Percentiles rank a stretch among this genome's conserved stretches.
phyloP scores from a whole-genome alignment of 2,888 invertebrate genomes.

The Diarsia rubi region DNA sequence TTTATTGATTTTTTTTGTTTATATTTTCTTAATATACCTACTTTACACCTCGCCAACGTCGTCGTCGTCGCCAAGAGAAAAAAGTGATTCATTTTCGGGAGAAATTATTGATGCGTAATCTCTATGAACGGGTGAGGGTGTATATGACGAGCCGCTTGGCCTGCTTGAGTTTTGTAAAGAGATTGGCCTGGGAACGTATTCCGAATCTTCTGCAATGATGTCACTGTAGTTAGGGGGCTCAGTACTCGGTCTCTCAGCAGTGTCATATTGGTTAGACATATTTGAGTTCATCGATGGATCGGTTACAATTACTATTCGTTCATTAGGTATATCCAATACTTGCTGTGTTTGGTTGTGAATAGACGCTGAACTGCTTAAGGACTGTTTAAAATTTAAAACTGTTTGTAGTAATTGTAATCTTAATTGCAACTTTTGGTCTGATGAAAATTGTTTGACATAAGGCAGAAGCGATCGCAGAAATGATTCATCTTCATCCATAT shows the following conservation, averaged over 20 bases:
- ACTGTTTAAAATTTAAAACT: conserved; percentile 49
- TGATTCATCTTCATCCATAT: conserved; percentile 48
- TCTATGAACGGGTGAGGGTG: conserved; percentile 44
- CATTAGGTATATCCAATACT: conserved; percentile 47
- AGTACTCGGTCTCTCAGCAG: conserved; percentile 44
- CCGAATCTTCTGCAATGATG: conserved; percentile 42
- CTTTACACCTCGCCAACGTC: conserved; percentile 38
- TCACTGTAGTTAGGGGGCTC: conserved; percentile 44
- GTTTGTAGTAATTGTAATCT: conserved; percentile 42
- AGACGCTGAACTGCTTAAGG: conserved; percentile 25
- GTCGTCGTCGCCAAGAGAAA: conserved; percentile 40
- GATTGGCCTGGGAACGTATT: conserved; percentile 44
- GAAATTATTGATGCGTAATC: conserved; percentile 45
- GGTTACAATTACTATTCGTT: conserved; percentile 33
- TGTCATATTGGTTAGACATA: conserved; percentile 46
- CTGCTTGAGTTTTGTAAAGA: conserved; percentile 41
- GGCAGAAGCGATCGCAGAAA: conserved; percentile 55
- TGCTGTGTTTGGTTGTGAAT: conserved; percentile 49
- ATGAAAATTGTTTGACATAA: conserved; percentile 51
- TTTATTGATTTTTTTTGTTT: conserved; percentile 31
- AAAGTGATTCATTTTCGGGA: conserved; percentile 25
- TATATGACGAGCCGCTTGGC: conserved; percentile 40
- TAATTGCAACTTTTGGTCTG: conserved; percentile 53
- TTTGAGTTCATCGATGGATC: conserved; percentile 43
- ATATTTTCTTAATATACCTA: conserved; percentile 39